Base-by-base conservation (phyloP, 2,888 invertebrate genomes). In the Hypomecis atomaria region DNA sequence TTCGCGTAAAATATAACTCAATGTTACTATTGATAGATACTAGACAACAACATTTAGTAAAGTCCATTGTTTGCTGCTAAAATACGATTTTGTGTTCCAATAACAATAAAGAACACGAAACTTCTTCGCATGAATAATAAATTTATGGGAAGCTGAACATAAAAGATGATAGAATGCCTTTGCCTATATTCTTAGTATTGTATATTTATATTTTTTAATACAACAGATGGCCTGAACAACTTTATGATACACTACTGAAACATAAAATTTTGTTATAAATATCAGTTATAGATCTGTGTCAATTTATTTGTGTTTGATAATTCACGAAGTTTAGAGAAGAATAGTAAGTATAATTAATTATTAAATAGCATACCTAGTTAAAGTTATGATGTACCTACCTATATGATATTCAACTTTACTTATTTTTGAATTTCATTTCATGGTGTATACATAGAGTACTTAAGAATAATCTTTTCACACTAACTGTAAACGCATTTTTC, bases 281-380 rank as follows among this genome's bases (percentile, higher is more conserved):
- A 68, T 69, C 65, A 72, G 8, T 55, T 9, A 62, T 67, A 47
- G 36, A 52, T 59, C 62, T 55, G 43, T 61, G 58, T 57, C 61
- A 62, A 53, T 69, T 59, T 55, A 8, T 44, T 58, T 49, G 52
- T 67, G 65, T 56, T 65, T 61, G 66, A 23, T 23, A 23, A 23
- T 2, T 23, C 23, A 23, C 1, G 23, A 23, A 23, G 23, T 3
- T 23, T 23, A n/a, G n/a, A n/a, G n/a, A n/a, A n/a, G n/a, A n/a
- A n/a, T n/a, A n/a, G n/a, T n/a, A n/a, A n/a, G n/a, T n/a, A n/a
- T n/a, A n/a, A n/a, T n/a, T n/a, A n/a, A n/a, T n/a, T n/a, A n/a
- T n/a, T n/a, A n/a, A n/a, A n/a, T n/a, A n/a, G n/a, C n/a, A n/a
- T n/a, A n/a, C n/a, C n/a, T n/a, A 23, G 23, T 23, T 23, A 23